Conservation (phyloP, 2,113 vertebrate species). For the Pelobates fuscus region DNA sequence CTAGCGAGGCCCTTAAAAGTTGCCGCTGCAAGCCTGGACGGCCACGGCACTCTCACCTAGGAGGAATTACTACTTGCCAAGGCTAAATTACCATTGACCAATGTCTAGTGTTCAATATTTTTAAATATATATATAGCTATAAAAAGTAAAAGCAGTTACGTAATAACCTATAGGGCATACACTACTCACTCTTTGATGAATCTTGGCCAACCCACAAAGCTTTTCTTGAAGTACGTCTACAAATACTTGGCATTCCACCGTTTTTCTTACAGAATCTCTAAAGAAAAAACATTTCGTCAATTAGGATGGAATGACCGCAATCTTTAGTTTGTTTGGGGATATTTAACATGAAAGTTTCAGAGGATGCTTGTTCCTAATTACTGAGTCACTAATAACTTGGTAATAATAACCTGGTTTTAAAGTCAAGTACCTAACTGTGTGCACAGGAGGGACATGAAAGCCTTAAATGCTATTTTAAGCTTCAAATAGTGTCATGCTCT, state of each 20-base stretch:
- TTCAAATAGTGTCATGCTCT: constrained; percentile 11
- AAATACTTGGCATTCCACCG: constrained; percentile 7
- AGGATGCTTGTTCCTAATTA: constrained; percentile 7
- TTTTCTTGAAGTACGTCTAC: too few species aligned
- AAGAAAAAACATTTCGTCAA: constrained; percentile 3
- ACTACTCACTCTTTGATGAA: too few species aligned
- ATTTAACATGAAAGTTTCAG: constrained; percentile 2
- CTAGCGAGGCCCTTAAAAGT: too few species aligned
- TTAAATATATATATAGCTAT: too few species aligned
- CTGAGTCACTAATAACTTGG: constrained; percentile 13
- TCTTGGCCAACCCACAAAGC: too few species aligned
- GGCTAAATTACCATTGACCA: too few species aligned
- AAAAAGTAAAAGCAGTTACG: too few species aligned
- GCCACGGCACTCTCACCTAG: too few species aligned
- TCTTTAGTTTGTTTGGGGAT: constrained; percentile 7
- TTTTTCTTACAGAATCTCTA: background rate
- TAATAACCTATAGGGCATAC: too few species aligned
- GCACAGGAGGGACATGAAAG: background rate
- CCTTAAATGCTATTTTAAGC: constrained; percentile 3
- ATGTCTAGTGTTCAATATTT: too few species aligned
- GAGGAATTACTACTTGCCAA: too few species aligned
- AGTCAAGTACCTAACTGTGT: background rate
- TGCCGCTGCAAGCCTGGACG: too few species aligned
- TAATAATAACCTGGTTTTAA: constrained; percentile 12
- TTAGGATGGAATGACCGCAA: constrained; percentile 1